A percentile compares a stretch with the other conserved stretches of the same genome.
Evolutionary conservation across 2,888 invertebrate genomes (phyloP).

Genomic region (Folsomia candida): DNA sequence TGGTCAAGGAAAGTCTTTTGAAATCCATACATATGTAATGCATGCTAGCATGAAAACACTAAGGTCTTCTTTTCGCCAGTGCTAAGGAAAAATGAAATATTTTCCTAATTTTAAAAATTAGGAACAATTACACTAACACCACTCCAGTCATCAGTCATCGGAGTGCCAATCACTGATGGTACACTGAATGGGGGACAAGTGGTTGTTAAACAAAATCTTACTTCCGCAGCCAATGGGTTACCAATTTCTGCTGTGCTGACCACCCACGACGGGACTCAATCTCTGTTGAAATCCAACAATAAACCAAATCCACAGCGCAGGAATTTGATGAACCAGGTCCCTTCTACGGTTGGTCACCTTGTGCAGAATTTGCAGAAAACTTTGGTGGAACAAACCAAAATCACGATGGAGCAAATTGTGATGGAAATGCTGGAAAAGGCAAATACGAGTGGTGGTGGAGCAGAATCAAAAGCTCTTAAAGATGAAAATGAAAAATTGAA

Average conservation of each 20-base stretch:
- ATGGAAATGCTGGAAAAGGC: constrained; percentile 45
- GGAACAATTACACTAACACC: constrained; percentile 50
- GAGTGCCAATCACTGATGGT: constrained; percentile 33
- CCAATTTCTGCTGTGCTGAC: constrained; percentile 32
- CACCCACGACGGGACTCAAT: constrained; percentile 25
- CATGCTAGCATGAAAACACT: too few species aligned
- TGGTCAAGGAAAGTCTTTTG: too few species aligned
- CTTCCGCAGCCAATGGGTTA: constrained; percentile 30
- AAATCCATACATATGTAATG: too few species aligned
- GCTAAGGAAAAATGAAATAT: too few species aligned
- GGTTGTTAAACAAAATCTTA: constrained; percentile 12
- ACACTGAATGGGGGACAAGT: constrained; percentile 32
- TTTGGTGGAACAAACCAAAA: constrained; percentile 43
- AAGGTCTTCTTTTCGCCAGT: too few species aligned
- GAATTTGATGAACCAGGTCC: constrained; percentile 38
- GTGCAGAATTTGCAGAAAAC: constrained; percentile 45
- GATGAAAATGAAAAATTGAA: constrained; percentile 68
- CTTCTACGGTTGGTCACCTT: constrained; percentile 38
- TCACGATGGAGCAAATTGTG: constrained; percentile 46
- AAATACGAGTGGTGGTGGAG: constrained; percentile 25
- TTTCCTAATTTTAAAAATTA: too few species aligned
- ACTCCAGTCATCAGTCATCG: constrained; percentile 34
- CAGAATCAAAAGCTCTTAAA: constrained; percentile 50
- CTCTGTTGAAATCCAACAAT: constrained; percentile 11
- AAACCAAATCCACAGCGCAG: constrained; percentile 20